Evolutionary conservation across 2,113 vertebrate genomes (phyloP).

Genomic region (Rhinichthys klamathensis): DNA sequence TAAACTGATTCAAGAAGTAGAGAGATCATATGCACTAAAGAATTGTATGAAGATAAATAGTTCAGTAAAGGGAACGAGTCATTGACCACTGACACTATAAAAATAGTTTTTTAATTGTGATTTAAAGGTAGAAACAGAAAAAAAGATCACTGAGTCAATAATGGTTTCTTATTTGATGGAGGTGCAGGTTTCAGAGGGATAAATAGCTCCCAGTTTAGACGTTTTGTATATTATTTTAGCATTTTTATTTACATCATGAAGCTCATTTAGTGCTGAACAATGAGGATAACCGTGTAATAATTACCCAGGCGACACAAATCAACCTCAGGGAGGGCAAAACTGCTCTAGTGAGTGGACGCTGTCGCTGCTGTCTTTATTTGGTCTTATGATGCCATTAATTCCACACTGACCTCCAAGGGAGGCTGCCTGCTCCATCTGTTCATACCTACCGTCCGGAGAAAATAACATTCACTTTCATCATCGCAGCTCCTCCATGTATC

Average conservation of each 20-base stretch:
- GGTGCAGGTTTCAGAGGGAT: not conserved
- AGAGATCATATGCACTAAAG: not conserved
- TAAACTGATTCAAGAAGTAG: not conserved
- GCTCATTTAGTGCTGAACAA: slow-evolving; percentile 45
- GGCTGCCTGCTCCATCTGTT: slow-evolving; percentile 20
- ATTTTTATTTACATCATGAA: slow-evolving; percentile 28
- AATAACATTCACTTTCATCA: not conserved
- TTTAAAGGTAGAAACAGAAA: not conserved
- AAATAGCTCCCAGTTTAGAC: not conserved
- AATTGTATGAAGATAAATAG: not conserved
- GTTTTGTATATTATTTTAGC: not conserved
- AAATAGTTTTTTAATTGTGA: not conserved
- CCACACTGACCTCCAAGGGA: slow-evolving; percentile 21
- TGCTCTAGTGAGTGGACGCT: slow-evolving; percentile 5
- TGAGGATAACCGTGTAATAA: slow-evolving; percentile 11
- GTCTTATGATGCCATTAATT: not conserved
- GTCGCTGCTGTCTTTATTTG: slow-evolving; percentile 11
- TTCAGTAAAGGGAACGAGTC: not conserved
- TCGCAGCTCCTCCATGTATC: not conserved
- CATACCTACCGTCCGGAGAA: not conserved
- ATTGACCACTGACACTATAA: not conserved
- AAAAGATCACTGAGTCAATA: not conserved
- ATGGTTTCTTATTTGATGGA: not conserved
- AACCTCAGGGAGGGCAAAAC: slow-evolving; percentile 12
- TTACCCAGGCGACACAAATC: slow-evolving; percentile 45